These are phyloP conservation scores for Phaedon cochleariae DNA, from an alignment of 2,888 invertebrate species.

Conservation along the genomic window DNA sequence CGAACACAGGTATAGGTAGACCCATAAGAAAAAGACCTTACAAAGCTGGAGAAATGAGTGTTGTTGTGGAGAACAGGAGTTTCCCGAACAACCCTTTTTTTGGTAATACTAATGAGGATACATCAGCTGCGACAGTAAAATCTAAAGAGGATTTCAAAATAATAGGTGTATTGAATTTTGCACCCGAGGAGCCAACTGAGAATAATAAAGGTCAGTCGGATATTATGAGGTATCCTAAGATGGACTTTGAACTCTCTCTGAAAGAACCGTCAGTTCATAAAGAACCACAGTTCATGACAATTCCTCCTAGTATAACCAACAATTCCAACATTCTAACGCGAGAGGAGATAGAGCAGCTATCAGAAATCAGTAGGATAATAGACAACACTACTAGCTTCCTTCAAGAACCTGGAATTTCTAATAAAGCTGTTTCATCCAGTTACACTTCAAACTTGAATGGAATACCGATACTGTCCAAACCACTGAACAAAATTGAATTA, in stretches of 20 bases:
- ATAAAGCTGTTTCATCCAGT: conserved; percentile 69
- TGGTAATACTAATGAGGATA: conserved; percentile 37
- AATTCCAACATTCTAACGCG: conserved; percentile 47
- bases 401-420: conserved; percentile 66
- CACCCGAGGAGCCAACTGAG: conserved; percentile 46
- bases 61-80: conserved; percentile 52
- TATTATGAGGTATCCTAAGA: conserved; percentile 49
- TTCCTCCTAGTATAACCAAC: conserved; percentile 41
- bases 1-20: conserved; percentile 78
- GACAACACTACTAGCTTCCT: conserved; percentile 63
- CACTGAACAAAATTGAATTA: conserved; percentile 66
- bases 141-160: conserved; percentile 52
- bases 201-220: conserved; percentile 32
- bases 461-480: conserved; percentile 72
- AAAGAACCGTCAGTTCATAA: conserved; percentile 22
- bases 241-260: conserved; percentile 38
- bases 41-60: conserved; percentile 45
- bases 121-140: conserved; percentile 35
- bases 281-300: conserved; percentile 42
- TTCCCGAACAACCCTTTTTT: conserved; percentile 45
- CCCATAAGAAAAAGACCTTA: conserved; percentile 73
- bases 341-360: conserved; percentile 64
- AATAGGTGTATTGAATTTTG: conserved; percentile 54
- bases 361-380: conserved; percentile 67
- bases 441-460: conserved; percentile 72